Percentiles rank a stretch among this genome's conserved stretches.
These are phyloP conservation scores for Morpho deidamia DNA, from an alignment of 2,888 invertebrate genomes.

Conservation along the genomic window DNA sequence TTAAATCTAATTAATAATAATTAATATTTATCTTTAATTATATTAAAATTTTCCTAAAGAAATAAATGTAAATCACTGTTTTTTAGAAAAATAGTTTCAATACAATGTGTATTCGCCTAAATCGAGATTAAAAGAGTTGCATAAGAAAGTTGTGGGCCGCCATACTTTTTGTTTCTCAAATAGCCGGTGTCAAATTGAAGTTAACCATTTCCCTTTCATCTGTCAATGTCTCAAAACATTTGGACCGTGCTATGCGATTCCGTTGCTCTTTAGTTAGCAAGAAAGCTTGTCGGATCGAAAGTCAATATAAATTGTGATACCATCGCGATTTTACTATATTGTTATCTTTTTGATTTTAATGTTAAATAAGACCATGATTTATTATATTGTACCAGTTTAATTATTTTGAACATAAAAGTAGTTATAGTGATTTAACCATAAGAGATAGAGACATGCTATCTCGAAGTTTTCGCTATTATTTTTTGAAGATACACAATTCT, in stretches of 20 bases:
- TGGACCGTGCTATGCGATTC: conserved; percentile 16
- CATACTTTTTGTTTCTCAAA: neutral
- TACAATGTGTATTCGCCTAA: neutral
- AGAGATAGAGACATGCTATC: too few relatives aligned
- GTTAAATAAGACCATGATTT: too few relatives aligned
- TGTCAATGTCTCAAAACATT: conserved; percentile 39
- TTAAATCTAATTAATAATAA: too few relatives aligned
- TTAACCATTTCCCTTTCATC: conserved; percentile 48
- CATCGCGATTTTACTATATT: neutral
- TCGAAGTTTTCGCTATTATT: too few relatives aligned
- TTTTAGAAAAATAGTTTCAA: too few relatives aligned
- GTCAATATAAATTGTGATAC: neutral
- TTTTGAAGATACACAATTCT: too few relatives aligned
- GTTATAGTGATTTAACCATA: too few relatives aligned
- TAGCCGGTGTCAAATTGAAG: conserved; percentile 33
- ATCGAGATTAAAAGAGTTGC: neutral
- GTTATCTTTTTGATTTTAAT: neutral
- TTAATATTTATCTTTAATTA: too few relatives aligned
- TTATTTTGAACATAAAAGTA: too few relatives aligned
- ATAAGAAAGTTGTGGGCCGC: neutral
- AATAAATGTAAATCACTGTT: too few relatives aligned
- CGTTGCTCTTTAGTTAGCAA: conserved; percentile 12
- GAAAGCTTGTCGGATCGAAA: neutral
- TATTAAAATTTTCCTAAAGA: too few relatives aligned
- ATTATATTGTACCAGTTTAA: too few relatives aligned